Base-by-base conservation (phyloP, 2,797 vertebrate species). In the Triplophysa yarkandensis region DNA sequence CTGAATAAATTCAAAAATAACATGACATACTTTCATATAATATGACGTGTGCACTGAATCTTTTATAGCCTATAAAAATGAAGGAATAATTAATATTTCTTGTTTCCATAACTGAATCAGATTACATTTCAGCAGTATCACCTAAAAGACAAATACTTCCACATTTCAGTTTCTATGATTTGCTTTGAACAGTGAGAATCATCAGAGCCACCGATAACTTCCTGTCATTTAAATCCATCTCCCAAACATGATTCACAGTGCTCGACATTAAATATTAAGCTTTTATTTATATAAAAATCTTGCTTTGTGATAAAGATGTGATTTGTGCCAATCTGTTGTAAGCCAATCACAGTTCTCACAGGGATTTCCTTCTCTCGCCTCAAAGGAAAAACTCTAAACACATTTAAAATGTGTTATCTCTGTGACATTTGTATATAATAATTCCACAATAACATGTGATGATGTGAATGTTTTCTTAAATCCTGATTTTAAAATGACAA, bases 361-460 rank as follows among this genome's bases (percentile, higher is more conserved):
- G 68, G 68, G 54, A 9, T 23, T 70, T 46, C 41, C 55, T 54
- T 46, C 5, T 69, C n/a, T 69, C 8, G 21, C 52, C 52, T 43
- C 52, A 57, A 44, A 57, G 54, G 67, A 57, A 57, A 57, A 5
- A 4, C 50, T 41, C 39, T 54, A 28, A 57, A 55, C 23, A 43
- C 11, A 30, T 10, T 4, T 17, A 34, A 32, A 34, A 60, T 46
- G 54, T 32, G 43, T 48, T 61, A 46, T 48, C 30, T 5, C 7
- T 21, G 23, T 71, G 68, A 48, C 43, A 61, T 61, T 61, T 71
- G 21, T 4, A n/a, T 61, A 21, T 25, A 14, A 21, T 61, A 28
- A 71, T 21, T 21, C 16, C 41, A 71, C 34, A 43, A 46, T 61
- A 44, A 48, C 57, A 61, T 25, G 28, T 46, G 28, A 46, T 4